Evolutionary conservation across 2,113 vertebrate genomes (phyloP), one percentile per base, ranked within the genome.

Genomic region (Percopsis transmontana): DNA sequence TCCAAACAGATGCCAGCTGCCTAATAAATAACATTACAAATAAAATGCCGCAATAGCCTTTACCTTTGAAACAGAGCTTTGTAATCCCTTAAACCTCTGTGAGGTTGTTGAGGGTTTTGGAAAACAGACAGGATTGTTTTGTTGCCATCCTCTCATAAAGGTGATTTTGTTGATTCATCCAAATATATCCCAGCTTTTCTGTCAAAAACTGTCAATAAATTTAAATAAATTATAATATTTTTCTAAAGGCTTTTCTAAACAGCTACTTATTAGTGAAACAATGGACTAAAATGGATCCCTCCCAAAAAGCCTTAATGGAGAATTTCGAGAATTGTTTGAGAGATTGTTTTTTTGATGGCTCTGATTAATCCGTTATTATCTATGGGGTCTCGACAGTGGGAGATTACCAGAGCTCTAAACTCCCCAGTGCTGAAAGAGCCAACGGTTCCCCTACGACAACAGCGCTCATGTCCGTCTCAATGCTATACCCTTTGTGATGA

Each of bases 11-110:
- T 45, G n/a, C 66, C 40, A 21, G 11, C 16, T 0, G 1, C 71
- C 62, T 74, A 86, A 86, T 76, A 72, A 88, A 85, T 62, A 72
- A 52, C 12, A 75, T 21, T 54, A n/a, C 0, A 41, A 62, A 76
- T 71, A 77, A 74, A 85, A 73, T 15, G 61, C 55, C 76, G 70
- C 57, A 52, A 51, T 54, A 63, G 67, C 64, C 68, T 81, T 79
- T 74, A 62, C 48, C 59, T 77, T 73, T 53, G 12, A 39, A 83
- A 69, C 71, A 48, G 57, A 10, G 42, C 56, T 66, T 45, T 52
- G 73, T 68, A 16, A 75, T 4, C 47, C 69, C 68, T 57, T 56
- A 58, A 69, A 66, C 69, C 62, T 79, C 67, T 41, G 16, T 0
- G 62, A 54, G 33, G 11, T 18, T 10, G 27, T 55, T 63, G 2